A percentile compares a stretch with the other conserved stretches of the same genome.
phyloP scores from a whole-genome alignment of 2,797 vertebrate species.

The Notamacropus eugenii region DNA sequence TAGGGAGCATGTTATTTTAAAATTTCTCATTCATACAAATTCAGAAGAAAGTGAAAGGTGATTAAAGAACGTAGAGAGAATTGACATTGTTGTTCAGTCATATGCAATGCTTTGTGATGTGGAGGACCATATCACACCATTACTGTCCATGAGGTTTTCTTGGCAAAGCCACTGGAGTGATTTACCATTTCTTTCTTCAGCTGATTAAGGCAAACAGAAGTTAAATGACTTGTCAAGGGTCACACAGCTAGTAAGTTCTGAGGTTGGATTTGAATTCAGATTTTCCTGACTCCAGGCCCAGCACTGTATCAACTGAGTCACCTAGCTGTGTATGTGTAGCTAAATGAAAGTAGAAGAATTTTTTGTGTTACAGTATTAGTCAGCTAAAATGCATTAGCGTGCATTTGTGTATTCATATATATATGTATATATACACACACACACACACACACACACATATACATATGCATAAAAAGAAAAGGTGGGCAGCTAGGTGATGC shows the following conservation, averaged over 20 bases:
- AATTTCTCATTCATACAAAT: background rate
- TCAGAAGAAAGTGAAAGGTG: background rate
- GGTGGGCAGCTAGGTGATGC: no score
- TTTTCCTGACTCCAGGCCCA: background rate
- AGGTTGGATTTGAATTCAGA: background rate
- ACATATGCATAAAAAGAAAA: no score
- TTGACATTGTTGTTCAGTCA: background rate
- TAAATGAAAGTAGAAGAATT: background rate
- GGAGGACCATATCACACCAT: background rate
- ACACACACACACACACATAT: no score
- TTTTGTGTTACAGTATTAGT: background rate
- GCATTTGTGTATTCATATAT: no score
- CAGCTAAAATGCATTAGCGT: no score
- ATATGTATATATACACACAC: background rate
- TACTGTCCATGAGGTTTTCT: background rate
- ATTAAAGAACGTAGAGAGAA: background rate
- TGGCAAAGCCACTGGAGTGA: background rate
- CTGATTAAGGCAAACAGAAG: background rate
- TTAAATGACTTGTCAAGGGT: no score
- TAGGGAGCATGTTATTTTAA: background rate
- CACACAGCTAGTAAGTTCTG: no score
- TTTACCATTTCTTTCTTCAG: background rate
- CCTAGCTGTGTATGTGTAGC: background rate
- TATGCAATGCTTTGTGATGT: background rate
- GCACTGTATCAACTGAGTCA: background rate